Percentiles rank a stretch among this genome's conserved stretches.
These are phyloP conservation scores for Graptemys geographica DNA, from an alignment of 2,797 vertebrate species.

Conservation along the genomic window DNA sequence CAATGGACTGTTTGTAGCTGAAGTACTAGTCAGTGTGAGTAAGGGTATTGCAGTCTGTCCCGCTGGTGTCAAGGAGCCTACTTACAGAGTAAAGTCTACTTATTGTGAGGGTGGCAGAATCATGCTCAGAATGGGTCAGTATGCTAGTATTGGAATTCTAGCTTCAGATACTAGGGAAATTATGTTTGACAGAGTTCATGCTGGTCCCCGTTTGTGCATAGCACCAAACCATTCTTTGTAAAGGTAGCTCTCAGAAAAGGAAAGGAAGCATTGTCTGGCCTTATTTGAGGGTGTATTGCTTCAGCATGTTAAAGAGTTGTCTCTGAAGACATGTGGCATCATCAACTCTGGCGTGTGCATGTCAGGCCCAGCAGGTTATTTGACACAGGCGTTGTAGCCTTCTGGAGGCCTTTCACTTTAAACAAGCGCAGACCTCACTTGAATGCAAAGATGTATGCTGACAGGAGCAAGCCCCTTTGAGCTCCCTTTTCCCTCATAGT, in stretches of 20 bases:
- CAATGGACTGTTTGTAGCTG: neutral
- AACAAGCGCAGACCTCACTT: neutral
- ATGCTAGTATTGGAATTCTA: neutral
- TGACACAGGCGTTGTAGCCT: neutral
- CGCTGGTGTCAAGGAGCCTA: neutral
- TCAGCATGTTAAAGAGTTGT: neutral
- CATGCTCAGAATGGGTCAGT: neutral
- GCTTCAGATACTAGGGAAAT: neutral
- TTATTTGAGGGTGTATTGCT: rapidly evolving
- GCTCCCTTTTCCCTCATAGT: neutral
- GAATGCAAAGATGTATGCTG: neutral
- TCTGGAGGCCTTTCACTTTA: neutral
- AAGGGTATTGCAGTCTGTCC: neutral
- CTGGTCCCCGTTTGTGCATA: neutral
- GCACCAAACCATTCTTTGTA: neutral
- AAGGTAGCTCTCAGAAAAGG: neutral
- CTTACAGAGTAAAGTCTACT: neutral
- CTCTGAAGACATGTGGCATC: neutral
- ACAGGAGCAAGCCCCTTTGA: neutral
- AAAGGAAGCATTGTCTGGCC: neutral
- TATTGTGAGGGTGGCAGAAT: neutral
- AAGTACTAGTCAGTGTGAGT: neutral
- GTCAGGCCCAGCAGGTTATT: neutral
- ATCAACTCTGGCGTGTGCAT: rapidly evolving
- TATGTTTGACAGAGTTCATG: rapidly evolving